Evolutionary conservation across 1,140 invertebrate species (phyloP), one percentile per base, ranked within the genome.

Genomic region (Orchesella cincta): DNA sequence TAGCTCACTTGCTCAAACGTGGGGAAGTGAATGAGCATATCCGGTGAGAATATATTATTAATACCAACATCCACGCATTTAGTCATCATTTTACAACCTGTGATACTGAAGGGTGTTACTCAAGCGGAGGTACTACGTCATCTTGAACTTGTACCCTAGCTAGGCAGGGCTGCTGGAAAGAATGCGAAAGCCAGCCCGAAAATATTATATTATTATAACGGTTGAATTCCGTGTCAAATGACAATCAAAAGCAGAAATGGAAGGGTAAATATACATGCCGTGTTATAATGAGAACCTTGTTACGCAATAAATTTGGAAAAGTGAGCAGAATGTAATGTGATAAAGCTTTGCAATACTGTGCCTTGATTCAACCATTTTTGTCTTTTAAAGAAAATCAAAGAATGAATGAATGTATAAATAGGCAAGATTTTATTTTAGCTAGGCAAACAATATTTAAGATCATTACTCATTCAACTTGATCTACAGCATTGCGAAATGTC

Each of bases 1-100:
- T 12, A n/a, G 14, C 23, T n/a, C 52, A 57, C 52, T 26, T 14
- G 23, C 52, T 57, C 52, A n/a, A 31, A 67, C 62, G 62, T 29
- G 33, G 62, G 62, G 62, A 67, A 67, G 33, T 33, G 62, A 31
- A 67, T 67, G 62, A 31, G 62, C 62, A 67, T 33, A 67, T 67
- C 62, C 62, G 62, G 62, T 67, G 62, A 31, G 54, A 57, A 57
- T 57, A 57, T 23, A 67, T 67, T 31, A 67, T 67, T 67, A 31
- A 67, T 31, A n/a, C 62, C 31, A n/a, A 29, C 31, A 16, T 67
- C 62, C 62, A 67, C 31, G 33, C 62, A 33, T 67, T 67, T 67
- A 67, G 62, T 67, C 62, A 67, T 33, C 62, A 29, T 67, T 67
- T 12, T 67, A 57, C 54, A 57, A 57, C 54, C 54, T 57, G 54